Conservation (phyloP, 1,140 invertebrate species). For the Temnothorax nylanderi region DNA sequence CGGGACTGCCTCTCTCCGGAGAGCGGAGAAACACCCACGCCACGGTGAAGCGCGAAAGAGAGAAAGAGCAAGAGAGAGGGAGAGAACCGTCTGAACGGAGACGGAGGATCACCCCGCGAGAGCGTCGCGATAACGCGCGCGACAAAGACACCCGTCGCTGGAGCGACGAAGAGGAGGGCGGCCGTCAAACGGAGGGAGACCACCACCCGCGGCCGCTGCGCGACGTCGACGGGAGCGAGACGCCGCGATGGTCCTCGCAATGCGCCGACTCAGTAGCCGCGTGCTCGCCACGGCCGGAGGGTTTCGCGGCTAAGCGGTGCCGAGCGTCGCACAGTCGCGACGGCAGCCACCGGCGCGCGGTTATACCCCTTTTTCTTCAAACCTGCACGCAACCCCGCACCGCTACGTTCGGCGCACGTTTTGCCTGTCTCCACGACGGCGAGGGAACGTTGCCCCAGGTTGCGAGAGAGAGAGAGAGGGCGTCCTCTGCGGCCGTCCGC, state of each 20-base stretch:
- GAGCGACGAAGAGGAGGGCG: slow-evolving; percentile 35
- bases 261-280: slow-evolving; percentile 85
- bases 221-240: slow-evolving; percentile 43
- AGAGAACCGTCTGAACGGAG: slow-evolving; percentile 12
- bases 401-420: slow-evolving; percentile 73
- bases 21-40: slow-evolving; percentile 53
- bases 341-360: slow-evolving; percentile 85
- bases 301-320: slow-evolving; percentile 81
- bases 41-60: slow-evolving; percentile 58
- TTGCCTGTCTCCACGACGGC: slow-evolving; percentile 67
- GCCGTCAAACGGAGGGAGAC: slow-evolving; percentile 49
- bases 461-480: slow-evolving; percentile 62
- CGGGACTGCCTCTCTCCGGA: slow-evolving; percentile 51
- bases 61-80: slow-evolving; percentile 46
- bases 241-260: slow-evolving; percentile 58
- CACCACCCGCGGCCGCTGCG: slow-evolving; percentile 18
- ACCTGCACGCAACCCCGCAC: slow-evolving; percentile 74
- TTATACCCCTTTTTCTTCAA: slow-evolving; percentile 78
- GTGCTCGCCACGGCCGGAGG: slow-evolving; percentile 82
- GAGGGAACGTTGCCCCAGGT: slow-evolving; percentile 55
- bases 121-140: slow-evolving; percentile 39
- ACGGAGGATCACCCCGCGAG: slow-evolving; percentile 41
- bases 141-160: slow-evolving; percentile 16
- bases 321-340: slow-evolving; percentile 84
- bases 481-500: slow-evolving; percentile 59